These are phyloP conservation scores for Acleris sparsana DNA, from an alignment of 2,888 invertebrate genomes.

Conservation along the genomic window DNA sequence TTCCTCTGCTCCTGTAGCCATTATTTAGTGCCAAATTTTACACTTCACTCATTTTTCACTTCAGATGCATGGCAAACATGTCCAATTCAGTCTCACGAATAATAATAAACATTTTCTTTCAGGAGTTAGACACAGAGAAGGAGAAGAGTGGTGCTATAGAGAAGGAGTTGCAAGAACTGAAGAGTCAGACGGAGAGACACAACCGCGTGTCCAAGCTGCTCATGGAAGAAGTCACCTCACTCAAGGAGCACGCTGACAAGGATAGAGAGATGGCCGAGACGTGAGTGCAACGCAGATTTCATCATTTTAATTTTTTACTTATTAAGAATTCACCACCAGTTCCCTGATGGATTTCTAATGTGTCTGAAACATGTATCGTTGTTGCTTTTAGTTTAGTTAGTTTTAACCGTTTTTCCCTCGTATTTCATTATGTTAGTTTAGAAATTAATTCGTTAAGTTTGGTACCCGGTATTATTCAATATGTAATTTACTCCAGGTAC, in stretches of 20 bases:
- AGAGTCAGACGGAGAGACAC: constrained; percentile 84
- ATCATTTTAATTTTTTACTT: too few species aligned
- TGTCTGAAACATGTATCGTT: too few species aligned
- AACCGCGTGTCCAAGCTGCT: constrained; percentile 86
- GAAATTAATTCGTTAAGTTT: too few species aligned
- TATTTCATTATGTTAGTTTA: too few species aligned
- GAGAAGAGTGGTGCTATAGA: constrained; percentile 76
- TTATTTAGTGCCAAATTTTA: too few species aligned
- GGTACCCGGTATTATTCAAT: too few species aligned
- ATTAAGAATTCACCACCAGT: not conserved
- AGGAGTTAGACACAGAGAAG: constrained; percentile 82
- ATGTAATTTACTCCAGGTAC: constrained; percentile 55
- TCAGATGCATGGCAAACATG: too few species aligned
- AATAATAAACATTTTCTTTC: constrained; percentile 1
- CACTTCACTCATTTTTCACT: too few species aligned
- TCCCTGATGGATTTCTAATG: too few species aligned
- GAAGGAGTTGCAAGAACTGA: constrained; percentile 78
- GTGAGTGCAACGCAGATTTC: constrained; percentile 59
- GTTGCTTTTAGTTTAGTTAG: too few species aligned
- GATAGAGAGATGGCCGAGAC: constrained; percentile 84
- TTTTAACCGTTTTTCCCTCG: too few species aligned
- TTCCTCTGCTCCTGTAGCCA: not conserved
- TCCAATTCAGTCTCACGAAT: too few species aligned
- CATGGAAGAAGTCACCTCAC: constrained; percentile 85
- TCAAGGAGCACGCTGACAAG: constrained; percentile 85